Evolutionary conservation across 2,113 vertebrate genomes (phyloP).

Genomic region (Calypte anna): DNA sequence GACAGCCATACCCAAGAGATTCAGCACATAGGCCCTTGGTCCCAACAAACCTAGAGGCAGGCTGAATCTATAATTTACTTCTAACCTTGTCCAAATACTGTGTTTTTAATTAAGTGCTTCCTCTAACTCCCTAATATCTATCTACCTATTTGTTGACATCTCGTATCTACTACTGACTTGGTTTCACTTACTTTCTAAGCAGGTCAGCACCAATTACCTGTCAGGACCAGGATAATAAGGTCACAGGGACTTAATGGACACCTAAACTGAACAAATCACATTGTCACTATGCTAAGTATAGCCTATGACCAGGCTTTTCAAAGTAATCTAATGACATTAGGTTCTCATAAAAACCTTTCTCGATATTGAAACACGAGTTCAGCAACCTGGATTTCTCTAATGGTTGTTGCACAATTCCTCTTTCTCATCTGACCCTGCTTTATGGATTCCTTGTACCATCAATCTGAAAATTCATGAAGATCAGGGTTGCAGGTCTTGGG

Average conservation of each 20-base stretch:
- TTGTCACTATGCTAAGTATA: neutral
- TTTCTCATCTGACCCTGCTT: neutral
- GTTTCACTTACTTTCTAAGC: neutral
- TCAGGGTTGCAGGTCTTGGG: neutral
- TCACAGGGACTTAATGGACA: neutral
- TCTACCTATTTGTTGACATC: slow-evolving; percentile 13
- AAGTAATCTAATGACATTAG: neutral
- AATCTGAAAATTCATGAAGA: neutral
- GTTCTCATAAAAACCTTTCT: neutral
- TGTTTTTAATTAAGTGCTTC: slow-evolving; percentile 45
- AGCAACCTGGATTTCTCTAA: neutral
- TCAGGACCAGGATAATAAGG: neutral
- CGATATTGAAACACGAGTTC: neutral
- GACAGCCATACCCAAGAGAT: slow-evolving; percentile 28
- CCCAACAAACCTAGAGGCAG: slow-evolving; percentile 21
- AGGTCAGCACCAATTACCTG: neutral
- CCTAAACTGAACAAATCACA: neutral
- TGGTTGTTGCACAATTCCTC: neutral
- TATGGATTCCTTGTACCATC: neutral
- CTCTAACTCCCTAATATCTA: slow-evolving; percentile 21
- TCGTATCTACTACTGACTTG: neutral
- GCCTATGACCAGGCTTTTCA: neutral
- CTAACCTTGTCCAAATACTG: slow-evolving; percentile 32
- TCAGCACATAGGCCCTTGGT: neutral
- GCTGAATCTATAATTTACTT: slow-evolving; percentile 57